Evolutionary conservation across 2,797 vertebrate species (phyloP).

Genomic region (Tadarida brasiliensis): DNA sequence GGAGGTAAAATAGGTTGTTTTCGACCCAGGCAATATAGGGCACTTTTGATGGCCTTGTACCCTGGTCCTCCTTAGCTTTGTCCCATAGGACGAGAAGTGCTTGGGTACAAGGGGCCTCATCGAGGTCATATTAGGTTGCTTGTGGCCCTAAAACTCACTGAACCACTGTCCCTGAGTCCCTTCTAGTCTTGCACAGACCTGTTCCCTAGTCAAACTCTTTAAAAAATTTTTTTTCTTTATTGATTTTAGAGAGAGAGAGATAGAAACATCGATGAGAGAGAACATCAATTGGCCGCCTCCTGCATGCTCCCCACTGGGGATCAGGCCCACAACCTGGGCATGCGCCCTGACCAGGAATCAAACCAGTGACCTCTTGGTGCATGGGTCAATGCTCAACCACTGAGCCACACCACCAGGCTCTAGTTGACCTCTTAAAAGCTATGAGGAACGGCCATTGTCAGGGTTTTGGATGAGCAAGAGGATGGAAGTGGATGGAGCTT

Average conservation of each 20-base stretch:
- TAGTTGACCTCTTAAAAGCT: neutral
- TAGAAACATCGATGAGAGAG: too few species aligned
- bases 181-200: neutral
- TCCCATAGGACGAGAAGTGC: neutral
- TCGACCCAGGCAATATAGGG: neutral
- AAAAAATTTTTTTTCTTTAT: too few species aligned
- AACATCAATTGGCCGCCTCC: too few species aligned
- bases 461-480: rapidly evolving
- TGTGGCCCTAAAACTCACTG: neutral
- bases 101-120: neutral
- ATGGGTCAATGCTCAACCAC: too few species aligned
- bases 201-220: neutral
- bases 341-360: too few species aligned
- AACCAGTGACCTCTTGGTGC: too few species aligned
- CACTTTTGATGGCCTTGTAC: neutral
- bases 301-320: too few species aligned
- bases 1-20: neutral
- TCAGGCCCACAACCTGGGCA: too few species aligned
- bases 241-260: too few species aligned
- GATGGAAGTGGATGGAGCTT: neutral
- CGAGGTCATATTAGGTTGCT: neutral
- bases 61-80: neutral
- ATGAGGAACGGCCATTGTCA: neutral
- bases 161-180: rapidly evolving
- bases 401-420: too few species aligned